Percentiles rank a stretch among this genome's conserved stretches.
Evolutionary conservation across 2,797 vertebrate genomes (phyloP).

Genomic region (Columba guinea): DNA sequence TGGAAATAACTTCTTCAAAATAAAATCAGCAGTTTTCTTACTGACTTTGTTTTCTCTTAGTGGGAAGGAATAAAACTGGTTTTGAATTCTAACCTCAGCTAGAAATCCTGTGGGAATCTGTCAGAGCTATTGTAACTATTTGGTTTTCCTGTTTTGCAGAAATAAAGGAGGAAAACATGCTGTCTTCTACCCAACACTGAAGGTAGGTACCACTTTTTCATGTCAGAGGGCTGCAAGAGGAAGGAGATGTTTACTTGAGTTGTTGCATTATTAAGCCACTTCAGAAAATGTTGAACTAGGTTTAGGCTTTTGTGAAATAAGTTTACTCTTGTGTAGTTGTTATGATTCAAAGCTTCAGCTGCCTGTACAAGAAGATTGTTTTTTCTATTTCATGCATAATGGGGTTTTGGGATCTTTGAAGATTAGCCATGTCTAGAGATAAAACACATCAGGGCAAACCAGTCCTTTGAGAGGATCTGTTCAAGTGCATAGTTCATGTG

Average conservation of each 20-base stretch:
- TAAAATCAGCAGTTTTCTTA: neutral
- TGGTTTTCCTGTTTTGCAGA: constrained; percentile 73
- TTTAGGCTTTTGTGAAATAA: neutral
- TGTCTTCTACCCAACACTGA: constrained; percentile 93
- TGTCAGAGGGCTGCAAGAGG: neutral
- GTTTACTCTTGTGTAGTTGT: neutral
- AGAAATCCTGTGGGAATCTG: neutral
- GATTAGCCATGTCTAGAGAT: neutral
- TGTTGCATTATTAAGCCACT: neutral
- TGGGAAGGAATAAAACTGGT: neutral
- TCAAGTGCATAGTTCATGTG: neutral
- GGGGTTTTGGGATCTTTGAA: neutral
- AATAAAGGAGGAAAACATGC: constrained; percentile 87
- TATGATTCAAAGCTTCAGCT: neutral
- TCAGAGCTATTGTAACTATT: neutral
- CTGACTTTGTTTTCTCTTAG: neutral
- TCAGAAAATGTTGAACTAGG: neutral
- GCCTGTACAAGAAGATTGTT: neutral
- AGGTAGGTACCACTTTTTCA: constrained; percentile 77
- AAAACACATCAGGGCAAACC: neutral
- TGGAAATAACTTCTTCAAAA: neutral
- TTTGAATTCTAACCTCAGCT: neutral
- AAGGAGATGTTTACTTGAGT: neutral
- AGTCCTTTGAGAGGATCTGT: neutral
- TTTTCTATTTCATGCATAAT: neutral